These are phyloP conservation scores for Tapirus indicus DNA, from an alignment of 2,797 vertebrate genomes.

Conservation along the genomic window DNA sequence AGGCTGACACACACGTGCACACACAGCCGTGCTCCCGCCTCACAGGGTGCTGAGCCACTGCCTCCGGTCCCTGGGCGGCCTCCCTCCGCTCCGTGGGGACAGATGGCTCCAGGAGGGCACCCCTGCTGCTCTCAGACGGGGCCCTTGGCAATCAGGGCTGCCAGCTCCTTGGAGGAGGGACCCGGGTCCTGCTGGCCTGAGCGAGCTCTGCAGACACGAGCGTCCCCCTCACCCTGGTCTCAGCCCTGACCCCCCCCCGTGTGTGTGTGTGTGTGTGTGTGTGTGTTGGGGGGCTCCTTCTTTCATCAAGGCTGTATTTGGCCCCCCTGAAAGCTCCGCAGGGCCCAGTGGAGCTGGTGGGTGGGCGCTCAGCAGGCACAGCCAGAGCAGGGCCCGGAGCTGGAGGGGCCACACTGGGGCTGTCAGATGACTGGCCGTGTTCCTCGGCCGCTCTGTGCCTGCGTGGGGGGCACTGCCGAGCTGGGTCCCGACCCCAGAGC, in stretches of 20 bases:
- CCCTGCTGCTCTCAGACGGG: background rate
- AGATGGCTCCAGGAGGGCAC: background rate
- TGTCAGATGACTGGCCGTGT: background rate
- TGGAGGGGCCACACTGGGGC: background rate
- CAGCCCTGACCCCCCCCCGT: accelerated
- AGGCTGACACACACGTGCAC: accelerated
- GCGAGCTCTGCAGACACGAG: accelerated
- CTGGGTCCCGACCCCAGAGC: background rate
- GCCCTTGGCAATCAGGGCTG: background rate
- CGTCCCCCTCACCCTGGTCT: background rate
- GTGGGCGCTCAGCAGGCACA: too few species aligned
- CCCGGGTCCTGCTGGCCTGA: accelerated
- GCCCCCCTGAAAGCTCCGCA: background rate
- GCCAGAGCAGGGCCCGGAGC: background rate
- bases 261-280: accelerated
- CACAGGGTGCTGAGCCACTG: accelerated
- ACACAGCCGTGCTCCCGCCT: accelerated
- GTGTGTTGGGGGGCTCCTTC: background rate
- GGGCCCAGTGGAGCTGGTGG: background rate
- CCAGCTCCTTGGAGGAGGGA: background rate
- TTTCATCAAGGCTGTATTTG: background rate
- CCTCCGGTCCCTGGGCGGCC: background rate
- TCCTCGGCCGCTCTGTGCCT: background rate
- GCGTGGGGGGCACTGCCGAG: background rate
- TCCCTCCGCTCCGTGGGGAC: background rate